Conservation (phyloP, 2,888 invertebrate species). For the Drosophila demipolita region DNA sequence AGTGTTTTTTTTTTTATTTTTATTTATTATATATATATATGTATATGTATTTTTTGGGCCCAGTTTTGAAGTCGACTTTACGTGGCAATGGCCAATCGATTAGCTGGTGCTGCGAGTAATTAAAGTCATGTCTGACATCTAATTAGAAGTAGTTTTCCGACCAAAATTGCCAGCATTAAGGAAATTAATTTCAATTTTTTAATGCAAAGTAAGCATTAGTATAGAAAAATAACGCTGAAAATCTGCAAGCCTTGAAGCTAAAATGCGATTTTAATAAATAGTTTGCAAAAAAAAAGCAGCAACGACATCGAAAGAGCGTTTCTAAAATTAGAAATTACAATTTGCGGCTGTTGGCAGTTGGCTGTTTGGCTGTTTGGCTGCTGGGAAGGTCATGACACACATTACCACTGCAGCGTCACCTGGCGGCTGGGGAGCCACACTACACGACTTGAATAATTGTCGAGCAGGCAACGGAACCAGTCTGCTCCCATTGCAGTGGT, state of each 20-base stretch:
- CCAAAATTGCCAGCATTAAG: slow-evolving; percentile 70
- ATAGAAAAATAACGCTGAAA: slow-evolving; percentile 14
- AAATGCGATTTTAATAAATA: slow-evolving; percentile 74
- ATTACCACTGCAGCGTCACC: slow-evolving; percentile 48
- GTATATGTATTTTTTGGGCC: slow-evolving; percentile 1
- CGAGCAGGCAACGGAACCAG: slow-evolving; percentile 25
- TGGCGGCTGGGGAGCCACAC: slow-evolving; percentile 41
- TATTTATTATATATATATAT: neutral
- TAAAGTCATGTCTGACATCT: slow-evolving; percentile 61
- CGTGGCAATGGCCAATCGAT: slow-evolving; percentile 60
- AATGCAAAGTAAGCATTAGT: slow-evolving; percentile 36
- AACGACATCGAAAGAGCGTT: slow-evolving; percentile 31
- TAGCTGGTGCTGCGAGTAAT: slow-evolving; percentile 52
- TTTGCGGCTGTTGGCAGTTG: slow-evolving; percentile 52
- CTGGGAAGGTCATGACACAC: slow-evolving; percentile 63
- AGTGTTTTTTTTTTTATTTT: slow-evolving; percentile 36
- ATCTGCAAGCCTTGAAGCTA: slow-evolving; percentile 34
- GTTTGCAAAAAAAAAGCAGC: slow-evolving; percentile 20
- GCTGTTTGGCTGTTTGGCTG: slow-evolving; percentile 7
- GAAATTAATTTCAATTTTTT: slow-evolving; percentile 65
- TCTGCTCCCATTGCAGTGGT: slow-evolving; percentile 13
- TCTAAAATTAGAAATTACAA: slow-evolving; percentile 68
- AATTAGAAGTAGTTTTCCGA: slow-evolving; percentile 62
- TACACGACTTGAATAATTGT: slow-evolving; percentile 61
- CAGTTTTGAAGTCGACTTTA: slow-evolving; percentile 24